Evolutionary conservation across 1,140 invertebrate genomes (phyloP).

Genomic region (Aphaenogaster ashmeadi): DNA sequence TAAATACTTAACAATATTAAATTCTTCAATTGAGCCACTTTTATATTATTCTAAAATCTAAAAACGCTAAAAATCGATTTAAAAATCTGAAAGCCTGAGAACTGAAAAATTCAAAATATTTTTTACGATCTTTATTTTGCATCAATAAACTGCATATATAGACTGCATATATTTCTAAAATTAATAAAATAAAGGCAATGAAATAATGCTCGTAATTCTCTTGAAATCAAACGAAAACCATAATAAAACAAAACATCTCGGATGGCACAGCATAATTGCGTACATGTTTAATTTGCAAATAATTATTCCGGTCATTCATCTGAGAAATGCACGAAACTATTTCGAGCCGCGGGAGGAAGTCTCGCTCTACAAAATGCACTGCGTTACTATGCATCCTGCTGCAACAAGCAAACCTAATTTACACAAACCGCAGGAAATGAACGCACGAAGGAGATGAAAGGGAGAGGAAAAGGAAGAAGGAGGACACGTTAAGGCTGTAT

Average conservation of each 20-base stretch:
- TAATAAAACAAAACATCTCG: constrained; percentile 10
- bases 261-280: background rate
- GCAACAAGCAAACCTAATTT: constrained; percentile 63
- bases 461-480: constrained; percentile 32
- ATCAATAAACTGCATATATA: background rate
- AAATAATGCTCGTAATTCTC: background rate
- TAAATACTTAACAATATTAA: background rate
- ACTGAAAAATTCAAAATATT: background rate
- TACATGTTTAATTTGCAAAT: constrained; percentile 47
- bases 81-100: background rate
- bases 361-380: constrained; percentile 57
- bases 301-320: constrained; percentile 53
- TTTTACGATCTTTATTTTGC: background rate
- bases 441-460: constrained; percentile 59
- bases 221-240: background rate
- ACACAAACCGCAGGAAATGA: constrained; percentile 64
- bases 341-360: constrained; percentile 47
- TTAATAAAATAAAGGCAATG: background rate
- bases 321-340: constrained; percentile 54
- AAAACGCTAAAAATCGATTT: background rate
- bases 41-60: background rate
- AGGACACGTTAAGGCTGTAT: constrained; percentile 46
- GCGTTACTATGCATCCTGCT: constrained; percentile 51
- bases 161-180: background rate
- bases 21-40: background rate